These are phyloP conservation scores for Noctuana brunneofusca DNA, from an alignment of 2,888 invertebrate genomes.

Conservation along the genomic window DNA sequence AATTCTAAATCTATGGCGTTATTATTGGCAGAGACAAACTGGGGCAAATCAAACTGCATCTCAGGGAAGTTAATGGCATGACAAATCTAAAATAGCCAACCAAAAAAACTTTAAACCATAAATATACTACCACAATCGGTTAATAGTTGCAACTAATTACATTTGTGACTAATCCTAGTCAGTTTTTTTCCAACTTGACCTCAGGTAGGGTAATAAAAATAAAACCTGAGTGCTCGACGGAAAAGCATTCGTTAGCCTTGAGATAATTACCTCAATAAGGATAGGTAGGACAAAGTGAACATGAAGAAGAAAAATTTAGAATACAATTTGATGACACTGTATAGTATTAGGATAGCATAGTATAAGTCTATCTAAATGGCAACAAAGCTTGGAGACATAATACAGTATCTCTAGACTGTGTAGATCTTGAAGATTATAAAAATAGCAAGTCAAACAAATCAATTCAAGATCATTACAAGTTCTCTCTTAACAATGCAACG, in stretches of 20 bases:
- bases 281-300: neutral
- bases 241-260: conserved; percentile 25
- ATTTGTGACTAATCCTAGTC: conserved; percentile 6
- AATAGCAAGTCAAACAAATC: neutral
- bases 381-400: no score
- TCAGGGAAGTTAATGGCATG: neutral
- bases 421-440: neutral
- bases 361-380: no score
- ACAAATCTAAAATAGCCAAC: neutral
- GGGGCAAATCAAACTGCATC: neutral
- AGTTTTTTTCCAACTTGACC: conserved; percentile 22
- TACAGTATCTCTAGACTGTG: no score
- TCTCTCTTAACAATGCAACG: neutral
- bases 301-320: neutral
- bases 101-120: neutral
- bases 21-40: neutral
- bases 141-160: conserved; percentile 2
- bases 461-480: neutral
- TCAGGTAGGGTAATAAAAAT: conserved; percentile 15
- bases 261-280: conserved; percentile 18
- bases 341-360: no score
- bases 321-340: neutral
- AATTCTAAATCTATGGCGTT: neutral
- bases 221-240: conserved; percentile 13
- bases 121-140: neutral